Evolutionary conservation across 2,797 vertebrate species (phyloP).

Genomic region (Spinibarbus caldwelli): DNA sequence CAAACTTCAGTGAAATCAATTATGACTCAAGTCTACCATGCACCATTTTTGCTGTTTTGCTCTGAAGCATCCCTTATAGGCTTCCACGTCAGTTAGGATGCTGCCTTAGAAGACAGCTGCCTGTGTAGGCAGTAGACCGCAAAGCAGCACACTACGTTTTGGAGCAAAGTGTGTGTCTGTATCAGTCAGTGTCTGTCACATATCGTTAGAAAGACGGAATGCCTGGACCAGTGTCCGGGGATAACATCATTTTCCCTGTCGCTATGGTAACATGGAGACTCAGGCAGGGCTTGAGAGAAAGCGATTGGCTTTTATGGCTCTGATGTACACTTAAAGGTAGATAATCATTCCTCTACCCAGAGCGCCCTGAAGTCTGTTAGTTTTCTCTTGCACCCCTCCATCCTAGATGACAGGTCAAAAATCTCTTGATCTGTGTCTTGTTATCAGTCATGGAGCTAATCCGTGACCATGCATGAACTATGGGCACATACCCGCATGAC

Average conservation of each 20-base stretch:
- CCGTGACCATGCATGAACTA: too few relatives aligned
- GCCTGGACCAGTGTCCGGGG: slow-evolving; percentile 8
- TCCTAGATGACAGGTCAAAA: neutral
- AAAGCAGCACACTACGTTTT: neutral
- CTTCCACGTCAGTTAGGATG: neutral
- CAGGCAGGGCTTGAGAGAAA: slow-evolving; percentile 19
- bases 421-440: neutral
- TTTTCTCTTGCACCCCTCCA: neutral
- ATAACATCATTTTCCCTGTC: slow-evolving; percentile 28
- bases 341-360: slow-evolving; percentile 13
- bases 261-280: slow-evolving; percentile 26
- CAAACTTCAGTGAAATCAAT: neutral
- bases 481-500: too few relatives aligned
- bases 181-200: slow-evolving; percentile 6
- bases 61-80: too few relatives aligned
- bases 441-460: neutral
- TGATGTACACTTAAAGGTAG: slow-evolving; percentile 21
- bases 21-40: neutral
- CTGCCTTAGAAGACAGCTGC: neutral
- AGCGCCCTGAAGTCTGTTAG: neutral
- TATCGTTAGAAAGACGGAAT: slow-evolving; percentile 10
- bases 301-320: slow-evolving; percentile 20
- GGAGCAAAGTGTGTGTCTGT: neutral
- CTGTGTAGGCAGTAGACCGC: neutral
- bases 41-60: neutral